A percentile compares a stretch with the other conserved stretches of the same genome.
These are phyloP conservation scores for Malacoraja senta DNA, from an alignment of 2,797 vertebrate species.

Conservation along the genomic window DNA sequence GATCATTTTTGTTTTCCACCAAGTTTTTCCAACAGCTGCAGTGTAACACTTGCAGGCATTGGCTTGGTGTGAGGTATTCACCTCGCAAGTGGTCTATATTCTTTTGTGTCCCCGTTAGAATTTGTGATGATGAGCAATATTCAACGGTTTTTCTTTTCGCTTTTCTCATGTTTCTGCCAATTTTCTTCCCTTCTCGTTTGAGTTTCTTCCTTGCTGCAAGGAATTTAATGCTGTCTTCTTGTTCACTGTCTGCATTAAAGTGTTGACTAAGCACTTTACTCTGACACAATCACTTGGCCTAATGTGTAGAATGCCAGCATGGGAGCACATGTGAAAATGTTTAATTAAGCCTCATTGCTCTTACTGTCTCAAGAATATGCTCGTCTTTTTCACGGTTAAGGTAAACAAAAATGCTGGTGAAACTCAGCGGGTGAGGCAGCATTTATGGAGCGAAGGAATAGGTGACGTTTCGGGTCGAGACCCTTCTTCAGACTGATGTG, in stretches of 20 bases:
- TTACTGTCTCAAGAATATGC: background rate
- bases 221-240: background rate
- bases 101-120: background rate
- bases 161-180: background rate
- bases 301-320: background rate
- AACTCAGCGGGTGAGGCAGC: too few relatives aligned
- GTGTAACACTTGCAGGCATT: background rate
- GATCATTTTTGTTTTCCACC: background rate
- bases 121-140: background rate
- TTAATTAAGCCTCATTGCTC: conserved; percentile 6
- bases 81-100: background rate
- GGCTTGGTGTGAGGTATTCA: background rate
- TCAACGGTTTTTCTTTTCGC: background rate
- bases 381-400: background rate
- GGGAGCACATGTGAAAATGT: background rate
- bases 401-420: too few relatives aligned
- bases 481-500: too few relatives aligned
- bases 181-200: background rate
- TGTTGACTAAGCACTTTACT: background rate
- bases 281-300: background rate
- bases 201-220: background rate
- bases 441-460: too few relatives aligned
- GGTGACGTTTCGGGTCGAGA: too few relatives aligned
- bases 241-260: background rate
- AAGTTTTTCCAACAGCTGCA: background rate